Base-by-base conservation (phyloP, 2,888 invertebrate species). In the Ectropis crepuscularia region DNA sequence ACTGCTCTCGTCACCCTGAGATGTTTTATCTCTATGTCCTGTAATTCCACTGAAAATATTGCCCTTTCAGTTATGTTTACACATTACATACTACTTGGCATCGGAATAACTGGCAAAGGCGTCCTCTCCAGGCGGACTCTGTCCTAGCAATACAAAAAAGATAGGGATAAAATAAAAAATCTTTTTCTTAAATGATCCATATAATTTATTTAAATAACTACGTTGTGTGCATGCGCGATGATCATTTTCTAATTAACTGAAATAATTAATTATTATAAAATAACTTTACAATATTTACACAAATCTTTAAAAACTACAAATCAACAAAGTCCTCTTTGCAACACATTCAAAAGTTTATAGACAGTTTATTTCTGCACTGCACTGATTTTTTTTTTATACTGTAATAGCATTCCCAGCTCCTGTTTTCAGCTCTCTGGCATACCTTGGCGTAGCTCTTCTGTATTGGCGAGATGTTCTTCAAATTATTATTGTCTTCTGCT, bases 401-500 rank as follows among this genome's bases (percentile, higher is more conserved):
- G 4, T 28, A 48, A 55, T 48, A 67, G 64, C 53, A 62, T 59
- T 64, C 63, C 69, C 68, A 66, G 69, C 67, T 66, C 63, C 68
- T 67, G 68, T 70, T 63, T 64, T 54, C 58, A 65, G 67, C 58
- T 61, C 55, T 41, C 50, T 64, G 54, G 64, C 60, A 53, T 61
- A 61, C 60, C 64, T 57, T 70, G 63, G 70, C 67, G 60, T 63
- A 54, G 57, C 55, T 76, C 74, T 74, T 75, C 74, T 73, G 72
- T 63, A 65, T 67, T 67, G 61, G 57, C 48, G 61, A 63, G 37
- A 46, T 67, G 67, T 70, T 76, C 72, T 60, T 68, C 68, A 28
- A 61, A 50, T 55, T 37, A 9, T 48, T 65, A 67, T 71, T 61
- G 65, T 76, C 77, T 74, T 81, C 76, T 76, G 76, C 76, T 81